Evolutionary conservation across 2,113 vertebrate species (phyloP).

Genomic region (Craseonycteris thonglongyai): DNA sequence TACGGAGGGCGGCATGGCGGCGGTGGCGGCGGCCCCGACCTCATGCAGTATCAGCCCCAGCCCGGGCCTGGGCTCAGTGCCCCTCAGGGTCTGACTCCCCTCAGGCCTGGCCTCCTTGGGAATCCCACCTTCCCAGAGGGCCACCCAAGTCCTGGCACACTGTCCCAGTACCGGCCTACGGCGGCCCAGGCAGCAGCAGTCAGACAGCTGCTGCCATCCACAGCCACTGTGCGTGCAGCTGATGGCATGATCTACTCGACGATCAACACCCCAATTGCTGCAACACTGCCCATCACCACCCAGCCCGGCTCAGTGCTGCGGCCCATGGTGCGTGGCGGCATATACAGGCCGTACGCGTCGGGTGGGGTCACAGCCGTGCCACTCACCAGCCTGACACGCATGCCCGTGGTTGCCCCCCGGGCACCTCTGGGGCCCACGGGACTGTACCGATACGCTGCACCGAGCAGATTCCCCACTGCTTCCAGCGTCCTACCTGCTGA

Average conservation of each 20-base stretch:
- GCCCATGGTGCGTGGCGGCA: slow-evolving; percentile 89
- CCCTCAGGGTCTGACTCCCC: slow-evolving; percentile 85
- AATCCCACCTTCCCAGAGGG: slow-evolving; percentile 86
- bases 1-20: slow-evolving; percentile 85
- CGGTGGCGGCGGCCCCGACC: slow-evolving; percentile 83
- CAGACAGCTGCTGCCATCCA: slow-evolving; percentile 90
- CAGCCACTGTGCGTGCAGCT: slow-evolving; percentile 87
- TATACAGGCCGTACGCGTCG: slow-evolving; percentile 89
- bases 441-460: slow-evolving; percentile 86
- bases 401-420: slow-evolving; percentile 88
- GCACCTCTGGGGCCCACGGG: slow-evolving; percentile 86
- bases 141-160: slow-evolving; percentile 84
- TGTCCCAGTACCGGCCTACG: slow-evolving; percentile 81
- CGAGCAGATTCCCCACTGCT: slow-evolving; percentile 78
- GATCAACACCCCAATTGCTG: slow-evolving; percentile 97
- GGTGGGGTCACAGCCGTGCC: slow-evolving; percentile 89
- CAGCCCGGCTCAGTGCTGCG: slow-evolving; percentile 91
- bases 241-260: slow-evolving; percentile 99
- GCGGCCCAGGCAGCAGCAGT: slow-evolving; percentile 85
- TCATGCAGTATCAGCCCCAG: slow-evolving; percentile 86
- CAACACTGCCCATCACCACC: slow-evolving; percentile 98
- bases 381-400: slow-evolving; percentile 88
- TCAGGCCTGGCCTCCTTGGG: slow-evolving; percentile 88
- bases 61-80: slow-evolving; percentile 76
- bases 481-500: slow-evolving; percentile 82